A percentile compares a stretch with the other conserved stretches of the same genome.
phyloP scores from a whole-genome alignment of 2,797 vertebrate species.

The Pachyuromys duprasi region DNA sequence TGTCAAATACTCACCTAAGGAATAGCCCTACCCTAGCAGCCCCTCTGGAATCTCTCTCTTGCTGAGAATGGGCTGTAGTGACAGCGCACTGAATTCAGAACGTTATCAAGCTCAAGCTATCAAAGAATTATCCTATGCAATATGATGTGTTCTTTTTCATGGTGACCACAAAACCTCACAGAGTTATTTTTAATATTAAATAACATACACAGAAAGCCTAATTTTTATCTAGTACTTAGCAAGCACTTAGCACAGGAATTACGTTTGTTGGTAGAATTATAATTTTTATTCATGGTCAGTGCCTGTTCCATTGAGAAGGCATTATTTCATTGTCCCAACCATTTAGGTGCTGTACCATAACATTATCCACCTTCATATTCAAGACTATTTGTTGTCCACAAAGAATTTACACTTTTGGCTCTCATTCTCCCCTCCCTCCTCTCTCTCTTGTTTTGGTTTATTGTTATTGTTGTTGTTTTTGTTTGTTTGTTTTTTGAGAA shows the following conservation, averaged over 20 bases:
- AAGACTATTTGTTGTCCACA: background rate
- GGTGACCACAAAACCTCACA: background rate
- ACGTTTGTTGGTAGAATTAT: background rate
- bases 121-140: background rate
- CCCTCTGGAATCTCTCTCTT: background rate
- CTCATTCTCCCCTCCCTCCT: background rate
- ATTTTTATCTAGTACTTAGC: background rate
- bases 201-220: background rate
- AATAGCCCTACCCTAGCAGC: background rate
- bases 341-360: background rate
- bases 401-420: background rate
- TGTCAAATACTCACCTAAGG: background rate
- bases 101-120: background rate
- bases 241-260: constrained; percentile 14
- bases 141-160: background rate
- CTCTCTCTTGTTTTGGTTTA: background rate
- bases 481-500: background rate
- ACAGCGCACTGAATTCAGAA: background rate
- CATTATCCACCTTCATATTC: background rate
- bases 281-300: background rate
- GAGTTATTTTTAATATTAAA: constrained; percentile 28
- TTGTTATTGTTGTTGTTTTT: background rate
- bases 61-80: background rate
- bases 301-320: background rate
- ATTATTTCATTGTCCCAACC: background rate